phyloP scores from a whole-genome alignment of 2,113 vertebrate genomes.

The Mugil cephalus region DNA sequence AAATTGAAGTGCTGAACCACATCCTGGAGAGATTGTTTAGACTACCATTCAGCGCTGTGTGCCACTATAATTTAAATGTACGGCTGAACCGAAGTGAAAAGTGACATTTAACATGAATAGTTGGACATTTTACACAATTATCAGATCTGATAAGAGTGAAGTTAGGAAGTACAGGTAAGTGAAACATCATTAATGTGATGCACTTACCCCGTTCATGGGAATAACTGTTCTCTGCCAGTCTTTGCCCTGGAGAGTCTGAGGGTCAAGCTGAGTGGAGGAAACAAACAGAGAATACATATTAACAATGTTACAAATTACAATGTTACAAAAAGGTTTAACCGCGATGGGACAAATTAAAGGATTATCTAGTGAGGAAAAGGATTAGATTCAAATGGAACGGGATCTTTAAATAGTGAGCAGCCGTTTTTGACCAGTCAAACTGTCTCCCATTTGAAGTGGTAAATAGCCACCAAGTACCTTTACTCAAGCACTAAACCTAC shows the following conservation, averaged over 20 bases:
- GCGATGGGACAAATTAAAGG: too few relatives aligned
- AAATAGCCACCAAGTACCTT: not conserved
- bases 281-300: not conserved
- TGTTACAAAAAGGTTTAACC: too few relatives aligned
- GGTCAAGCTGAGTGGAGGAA: constrained; percentile 87
- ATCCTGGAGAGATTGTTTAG: not conserved
- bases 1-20: constrained; percentile 6
- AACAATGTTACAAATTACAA: too few relatives aligned
- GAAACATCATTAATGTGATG: not conserved
- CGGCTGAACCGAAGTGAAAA: not conserved
- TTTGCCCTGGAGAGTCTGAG: constrained; percentile 92
- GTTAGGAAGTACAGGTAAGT: not conserved
- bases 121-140: too few relatives aligned
- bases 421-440: not conserved
- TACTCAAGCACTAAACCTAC: too few relatives aligned
- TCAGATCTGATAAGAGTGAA: not conserved
- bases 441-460: not conserved
- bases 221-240: constrained; percentile 98
- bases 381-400: not conserved
- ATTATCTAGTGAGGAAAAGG: not conserved
- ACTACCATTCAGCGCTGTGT: not conserved
- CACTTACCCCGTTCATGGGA: constrained; percentile 95
- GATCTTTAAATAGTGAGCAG: not conserved
- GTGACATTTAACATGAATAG: too few relatives aligned
- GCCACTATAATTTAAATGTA: not conserved